Evolutionary conservation across 2,797 vertebrate genomes (phyloP), one percentile per base, ranked within the genome.

Genomic region (Nyctibius grandis): DNA sequence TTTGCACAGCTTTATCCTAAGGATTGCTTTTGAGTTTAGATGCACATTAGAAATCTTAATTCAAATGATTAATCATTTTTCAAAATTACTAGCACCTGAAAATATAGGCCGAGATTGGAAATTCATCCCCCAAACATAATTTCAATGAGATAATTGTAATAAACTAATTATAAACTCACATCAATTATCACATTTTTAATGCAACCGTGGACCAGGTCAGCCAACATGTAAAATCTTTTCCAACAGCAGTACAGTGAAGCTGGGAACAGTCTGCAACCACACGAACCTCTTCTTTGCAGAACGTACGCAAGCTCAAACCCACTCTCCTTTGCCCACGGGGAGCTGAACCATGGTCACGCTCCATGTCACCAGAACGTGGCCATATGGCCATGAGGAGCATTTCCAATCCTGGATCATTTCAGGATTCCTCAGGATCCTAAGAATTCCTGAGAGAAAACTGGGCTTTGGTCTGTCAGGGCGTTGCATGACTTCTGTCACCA

Each of bases 81-180:
- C 47, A 85, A 75, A 95, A 88, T 69, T 50, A 65, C 21, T 73
- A 65, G 81, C 3, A 6, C 60, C 60, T 93, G 63, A 85, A 86
- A 84, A 88, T 65, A 68, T 26, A 84, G 79, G 51, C 47, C 47
- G 76, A 74, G 34, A 75, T 44, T 88, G 65, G 47, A 57, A 96
- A 92, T 79, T 74, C 31, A 65, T 78, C 65, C 47, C 6, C 25
- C 25, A 80, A 77, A 59, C 1, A 1, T 60, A 84, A 78, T 22
- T 85, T 70, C 88, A 88, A 70, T 12, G 56, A 83, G 64, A 44
- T 61, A 57, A 91, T 45, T 73, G 25, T 33, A 64, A 88, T 64
- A 79, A 88, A 69, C 38, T 86, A 85, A 93, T 91, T 74, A 74
- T n/a, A 93, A 92, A 85, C 22, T 64, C 56, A 64, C 75, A 74